A percentile compares a stretch with the other conserved stretches of the same genome.
phyloP scores from a whole-genome alignment of 2,888 invertebrate genomes.

The Dicyrtomina minuta region DNA sequence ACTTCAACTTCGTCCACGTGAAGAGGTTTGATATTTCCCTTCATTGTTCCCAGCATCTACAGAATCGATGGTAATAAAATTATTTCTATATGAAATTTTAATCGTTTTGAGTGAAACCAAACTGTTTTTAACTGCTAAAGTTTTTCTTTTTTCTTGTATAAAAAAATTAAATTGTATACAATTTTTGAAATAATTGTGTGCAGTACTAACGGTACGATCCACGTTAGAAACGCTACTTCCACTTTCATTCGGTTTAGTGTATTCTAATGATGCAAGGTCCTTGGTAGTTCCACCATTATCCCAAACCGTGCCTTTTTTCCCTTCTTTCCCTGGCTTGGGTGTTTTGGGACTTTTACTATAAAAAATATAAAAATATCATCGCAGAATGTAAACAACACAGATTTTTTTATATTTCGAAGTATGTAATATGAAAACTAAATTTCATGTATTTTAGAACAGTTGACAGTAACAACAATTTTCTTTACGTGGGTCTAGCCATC shows the following conservation, averaged over 20 bases:
- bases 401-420: too few species aligned
- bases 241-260: conserved; percentile 55
- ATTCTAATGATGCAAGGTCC: conserved; percentile 52
- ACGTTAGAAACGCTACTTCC: conserved; percentile 61
- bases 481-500: too few species aligned
- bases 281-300: conserved; percentile 64
- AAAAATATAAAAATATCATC: conserved; percentile 3
- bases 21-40: conserved; percentile 76
- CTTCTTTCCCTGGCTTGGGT: conserved; percentile 58
- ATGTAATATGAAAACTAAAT: too few species aligned
- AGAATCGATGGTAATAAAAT: too few species aligned
- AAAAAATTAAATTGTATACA: not conserved
- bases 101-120: too few species aligned
- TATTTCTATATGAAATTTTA: too few species aligned
- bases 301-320: conserved; percentile 90
- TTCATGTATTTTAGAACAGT: too few species aligned
- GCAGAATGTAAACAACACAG: too few species aligned
- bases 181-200: not conserved
- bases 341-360: conserved; percentile 61
- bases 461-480: too few species aligned
- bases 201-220: conserved; percentile 61
- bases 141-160: not conserved
- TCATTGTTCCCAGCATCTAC: conserved; percentile 80
- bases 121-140: too few species aligned
- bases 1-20: conserved; percentile 72